Evolutionary conservation across 2,113 vertebrate genomes (phyloP).

Genomic region (Grallaria varia): DNA sequence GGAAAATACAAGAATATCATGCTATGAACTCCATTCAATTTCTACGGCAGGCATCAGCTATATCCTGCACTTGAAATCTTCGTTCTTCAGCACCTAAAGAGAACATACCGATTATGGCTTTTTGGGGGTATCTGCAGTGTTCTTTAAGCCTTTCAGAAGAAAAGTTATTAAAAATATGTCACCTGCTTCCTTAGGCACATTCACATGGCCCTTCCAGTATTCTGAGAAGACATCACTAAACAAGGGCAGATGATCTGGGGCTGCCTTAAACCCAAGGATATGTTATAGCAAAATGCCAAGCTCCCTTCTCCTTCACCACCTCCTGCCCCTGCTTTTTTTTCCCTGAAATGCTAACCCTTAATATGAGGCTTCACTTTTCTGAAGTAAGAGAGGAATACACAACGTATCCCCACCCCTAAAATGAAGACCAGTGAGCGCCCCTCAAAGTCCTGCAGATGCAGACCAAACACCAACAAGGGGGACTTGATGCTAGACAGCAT

Average conservation of each 20-base stretch:
- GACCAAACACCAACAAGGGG: not conserved
- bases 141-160: not conserved
- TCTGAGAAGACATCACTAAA: not conserved
- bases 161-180: not conserved
- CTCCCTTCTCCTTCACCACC: not conserved
- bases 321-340: not conserved
- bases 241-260: not conserved
- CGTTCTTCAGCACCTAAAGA: not conserved
- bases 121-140: not conserved
- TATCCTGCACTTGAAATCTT: not conserved
- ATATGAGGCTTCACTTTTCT: not conserved
- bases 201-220: not conserved
- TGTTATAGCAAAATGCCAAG: not conserved
- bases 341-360: not conserved
- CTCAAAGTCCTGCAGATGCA: not conserved
- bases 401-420: rapidly evolving
- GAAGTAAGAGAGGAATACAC: not conserved
- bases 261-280: not conserved
- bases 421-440: not conserved
- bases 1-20: not conserved
- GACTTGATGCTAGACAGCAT: not conserved
- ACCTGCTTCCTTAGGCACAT: not conserved
- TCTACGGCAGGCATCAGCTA: not conserved
- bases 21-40: not conserved
- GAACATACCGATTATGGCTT: not conserved